Evolutionary conservation across 1,140 invertebrate species (phyloP).

Genomic region (Heliothis virescens): DNA sequence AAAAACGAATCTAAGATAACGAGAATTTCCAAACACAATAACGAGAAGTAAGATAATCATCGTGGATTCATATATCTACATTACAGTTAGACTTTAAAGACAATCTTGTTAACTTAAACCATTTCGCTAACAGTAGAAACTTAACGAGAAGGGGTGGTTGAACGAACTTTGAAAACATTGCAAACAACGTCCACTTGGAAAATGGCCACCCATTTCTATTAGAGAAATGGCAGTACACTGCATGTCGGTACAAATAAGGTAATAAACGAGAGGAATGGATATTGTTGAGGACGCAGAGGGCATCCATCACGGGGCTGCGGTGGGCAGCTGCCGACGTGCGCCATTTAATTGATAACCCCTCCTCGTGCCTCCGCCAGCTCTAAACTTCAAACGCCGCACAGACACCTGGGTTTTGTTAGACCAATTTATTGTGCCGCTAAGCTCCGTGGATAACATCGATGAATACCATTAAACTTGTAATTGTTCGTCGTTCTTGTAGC

Average conservation of each 20-base stretch:
- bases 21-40: constrained; percentile 24
- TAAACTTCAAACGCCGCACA: constrained; percentile 29
- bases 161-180: constrained; percentile 41
- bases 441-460: constrained; percentile 21
- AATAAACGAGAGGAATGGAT: constrained; percentile 53
- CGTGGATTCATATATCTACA: constrained; percentile 28
- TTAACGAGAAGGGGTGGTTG: constrained; percentile 20
- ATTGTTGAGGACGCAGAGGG: constrained; percentile 34
- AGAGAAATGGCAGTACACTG: constrained; percentile 32
- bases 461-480: constrained; percentile 28
- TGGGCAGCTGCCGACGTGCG: constrained; percentile 40
- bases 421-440: constrained; percentile 40
- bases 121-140: constrained; percentile 26
- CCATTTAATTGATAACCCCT: constrained; percentile 46
- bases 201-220: constrained; percentile 34
- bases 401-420: constrained; percentile 42
- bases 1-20: constrained; percentile 17
- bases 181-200: constrained; percentile 39
- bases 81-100: constrained; percentile 36
- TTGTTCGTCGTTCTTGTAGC: not conserved
- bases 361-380: not conserved
- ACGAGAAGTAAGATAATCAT: constrained; percentile 17
- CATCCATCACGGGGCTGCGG: constrained; percentile 48
- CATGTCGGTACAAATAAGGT: constrained; percentile 48
- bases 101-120: constrained; percentile 44